A percentile compares a stretch with the other conserved stretches of the same genome.
phyloP scores from a whole-genome alignment of 2,888 invertebrate species.

The Aspidiotus rigidus region DNA sequence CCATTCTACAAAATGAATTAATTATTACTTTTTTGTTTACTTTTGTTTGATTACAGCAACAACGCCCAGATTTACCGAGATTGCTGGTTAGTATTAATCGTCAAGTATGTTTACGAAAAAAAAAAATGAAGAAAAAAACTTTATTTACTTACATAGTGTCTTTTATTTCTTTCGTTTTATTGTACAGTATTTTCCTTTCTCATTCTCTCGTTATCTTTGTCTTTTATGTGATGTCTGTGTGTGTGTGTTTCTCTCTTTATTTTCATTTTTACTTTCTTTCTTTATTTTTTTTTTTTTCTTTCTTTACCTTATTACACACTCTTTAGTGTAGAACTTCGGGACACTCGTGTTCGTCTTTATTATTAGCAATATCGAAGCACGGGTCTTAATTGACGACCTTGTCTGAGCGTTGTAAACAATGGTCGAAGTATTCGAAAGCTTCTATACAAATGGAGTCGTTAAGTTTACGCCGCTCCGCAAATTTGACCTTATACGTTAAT shows the following conservation, averaged over 20 bases:
- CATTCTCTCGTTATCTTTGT: neutral
- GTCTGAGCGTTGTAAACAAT: neutral
- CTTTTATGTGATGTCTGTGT: neutral
- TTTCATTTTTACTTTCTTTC: too few relatives aligned
- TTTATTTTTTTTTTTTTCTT: too few relatives aligned
- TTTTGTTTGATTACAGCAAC: constrained; percentile 58
- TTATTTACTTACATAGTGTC: constrained; percentile 12
- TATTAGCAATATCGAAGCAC: too few relatives aligned
- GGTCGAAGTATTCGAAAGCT: neutral
- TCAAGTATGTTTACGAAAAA: constrained; percentile 24
- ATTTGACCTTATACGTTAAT: too few relatives aligned
- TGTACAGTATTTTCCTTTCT: too few relatives aligned
- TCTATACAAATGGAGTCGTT: neutral
- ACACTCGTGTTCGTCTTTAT: too few relatives aligned
- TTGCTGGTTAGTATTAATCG: constrained; percentile 44
- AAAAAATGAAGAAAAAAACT: too few relatives aligned
- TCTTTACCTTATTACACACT: too few relatives aligned
- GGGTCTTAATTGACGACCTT: too few relatives aligned
- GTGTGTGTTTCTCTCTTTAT: neutral
- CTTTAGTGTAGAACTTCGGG: too few relatives aligned
- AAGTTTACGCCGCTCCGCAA: too few relatives aligned
- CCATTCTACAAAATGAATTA: constrained; percentile 13
- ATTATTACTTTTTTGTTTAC: constrained; percentile 31
- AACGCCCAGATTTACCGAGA: constrained; percentile 72
- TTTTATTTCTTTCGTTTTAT: too few relatives aligned